Base-by-base conservation (phyloP, 1,140 invertebrate species). In the Periplaneta americana region DNA sequence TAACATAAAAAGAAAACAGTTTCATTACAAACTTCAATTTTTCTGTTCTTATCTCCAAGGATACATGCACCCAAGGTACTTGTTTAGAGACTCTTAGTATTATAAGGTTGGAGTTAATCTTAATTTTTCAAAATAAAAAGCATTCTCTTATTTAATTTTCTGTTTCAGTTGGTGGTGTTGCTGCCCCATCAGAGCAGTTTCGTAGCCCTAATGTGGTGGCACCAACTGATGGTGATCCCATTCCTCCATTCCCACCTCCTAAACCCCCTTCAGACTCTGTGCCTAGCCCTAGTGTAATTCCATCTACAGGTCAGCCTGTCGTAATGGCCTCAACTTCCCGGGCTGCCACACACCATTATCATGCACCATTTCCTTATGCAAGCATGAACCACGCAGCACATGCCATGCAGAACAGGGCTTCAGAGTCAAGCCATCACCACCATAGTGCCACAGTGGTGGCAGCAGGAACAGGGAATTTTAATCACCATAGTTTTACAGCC, bases 311-410 rank as follows among this genome's bases (percentile, higher is more conserved):
- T 79, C 82, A 34, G 18, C 17, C 75, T 76, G 75, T 35, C 15
- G 76, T 37, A 83, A 84, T 80, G 85, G 84, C 66, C 84, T 86
- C 81, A 74, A 83, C 79, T 83, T 81, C 83, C 80, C 84, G 75
- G 75, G 84, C 82, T 66, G 83, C 78, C 78, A 79, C 80, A 31
- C 82, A 75, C 82, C 88, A 87, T 82, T 91, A 90, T 84, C 90
- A 90, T 84, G 91, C 91, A 74, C 92, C 92, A 84, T 97, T 95
- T 88, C 95, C 96, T 28, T 97, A 96, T 87, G 94, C 95, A 83
- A 96, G 95, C 87, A 97, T 97, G 96, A 96, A 95, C 79, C 96
- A 97, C 86, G 95, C 95, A 78, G 92, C 92, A 33, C 81, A 81
- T 57, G 77, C 81, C 22, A 83, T 84, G 75, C 83, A 84, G 80